Evolutionary conservation across 2,888 invertebrate species (phyloP).

Genomic region (Vanessa cardui): DNA sequence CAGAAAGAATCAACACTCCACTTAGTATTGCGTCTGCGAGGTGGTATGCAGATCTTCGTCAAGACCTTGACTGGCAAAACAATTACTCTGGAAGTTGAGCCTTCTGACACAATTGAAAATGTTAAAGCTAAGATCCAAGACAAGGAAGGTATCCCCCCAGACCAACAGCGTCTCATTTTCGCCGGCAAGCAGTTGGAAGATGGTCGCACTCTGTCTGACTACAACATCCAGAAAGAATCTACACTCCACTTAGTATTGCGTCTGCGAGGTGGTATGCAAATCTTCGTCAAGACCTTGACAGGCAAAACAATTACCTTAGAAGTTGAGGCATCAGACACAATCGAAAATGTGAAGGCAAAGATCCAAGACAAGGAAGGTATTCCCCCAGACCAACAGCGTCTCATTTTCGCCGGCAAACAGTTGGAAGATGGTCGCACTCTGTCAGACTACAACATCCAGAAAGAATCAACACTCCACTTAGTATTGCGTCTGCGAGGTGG

Average conservation of each 20-base stretch:
- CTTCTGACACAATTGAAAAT: slow-evolving; percentile 50
- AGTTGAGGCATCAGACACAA: slow-evolving; percentile 70
- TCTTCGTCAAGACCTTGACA: slow-evolving; percentile 31
- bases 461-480: slow-evolving; percentile 28
- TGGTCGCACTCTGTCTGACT: slow-evolving; percentile 53
- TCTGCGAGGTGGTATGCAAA: slow-evolving; percentile 50
- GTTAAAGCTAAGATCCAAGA: slow-evolving; percentile 36
- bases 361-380: slow-evolving; percentile 64
- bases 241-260: slow-evolving; percentile 52
- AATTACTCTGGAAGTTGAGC: slow-evolving; percentile 51
- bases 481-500: slow-evolving; percentile 39
- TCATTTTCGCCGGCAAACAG: slow-evolving; percentile 84
- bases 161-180: slow-evolving; percentile 50
- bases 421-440: slow-evolving; percentile 31
- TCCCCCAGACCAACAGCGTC: slow-evolving; percentile 63
- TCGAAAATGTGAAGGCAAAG: slow-evolving; percentile 45
- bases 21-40: slow-evolving; percentile 33
- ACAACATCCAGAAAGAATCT: slow-evolving; percentile 58
- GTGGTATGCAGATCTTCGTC: slow-evolving; percentile 54
- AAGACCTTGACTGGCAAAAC: slow-evolving; percentile 54
- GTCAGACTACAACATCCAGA: slow-evolving; percentile 31
- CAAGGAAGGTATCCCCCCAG: slow-evolving; percentile 49
- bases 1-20: slow-evolving; percentile 31
- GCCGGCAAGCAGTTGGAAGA: slow-evolving; percentile 53
- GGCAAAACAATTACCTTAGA: slow-evolving; percentile 49